Percentiles rank a stretch among this genome's conserved stretches.
phyloP scores from a whole-genome alignment of 2,113 vertebrate genomes.

The Callaeas wilsoni region DNA sequence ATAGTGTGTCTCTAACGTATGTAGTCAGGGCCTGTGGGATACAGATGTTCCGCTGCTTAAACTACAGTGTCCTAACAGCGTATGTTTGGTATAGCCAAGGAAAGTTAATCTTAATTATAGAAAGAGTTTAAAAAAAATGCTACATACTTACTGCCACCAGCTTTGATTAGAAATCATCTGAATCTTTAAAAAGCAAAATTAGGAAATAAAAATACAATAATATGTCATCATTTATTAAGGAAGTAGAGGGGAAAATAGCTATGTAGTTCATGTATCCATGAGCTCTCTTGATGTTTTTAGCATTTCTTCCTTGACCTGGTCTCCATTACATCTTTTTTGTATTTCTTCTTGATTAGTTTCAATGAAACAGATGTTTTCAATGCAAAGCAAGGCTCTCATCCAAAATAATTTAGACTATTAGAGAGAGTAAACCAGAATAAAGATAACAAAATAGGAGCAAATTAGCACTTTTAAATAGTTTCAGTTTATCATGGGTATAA shows the following conservation, averaged over 20 bases:
- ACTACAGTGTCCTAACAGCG: background rate
- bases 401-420: background rate
- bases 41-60: background rate
- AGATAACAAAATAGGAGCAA: background rate
- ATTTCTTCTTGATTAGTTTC: background rate
- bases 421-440: background rate
- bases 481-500: background rate
- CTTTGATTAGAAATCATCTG: background rate
- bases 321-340: background rate
- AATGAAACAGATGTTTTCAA: background rate
- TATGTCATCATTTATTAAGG: background rate
- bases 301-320: background rate
- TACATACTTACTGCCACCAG: background rate
- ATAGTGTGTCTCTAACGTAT: background rate
- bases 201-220: background rate
- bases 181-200: background rate
- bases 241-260: background rate
- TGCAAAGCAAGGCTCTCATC: background rate
- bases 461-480: background rate
- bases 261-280: background rate
- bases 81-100: background rate
- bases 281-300: background rate
- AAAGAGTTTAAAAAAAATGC: background rate
- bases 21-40: background rate
- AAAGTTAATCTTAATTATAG: background rate